Evolutionary conservation across 2,797 vertebrate species (phyloP).

Genomic region (Anguilla obscura): DNA sequence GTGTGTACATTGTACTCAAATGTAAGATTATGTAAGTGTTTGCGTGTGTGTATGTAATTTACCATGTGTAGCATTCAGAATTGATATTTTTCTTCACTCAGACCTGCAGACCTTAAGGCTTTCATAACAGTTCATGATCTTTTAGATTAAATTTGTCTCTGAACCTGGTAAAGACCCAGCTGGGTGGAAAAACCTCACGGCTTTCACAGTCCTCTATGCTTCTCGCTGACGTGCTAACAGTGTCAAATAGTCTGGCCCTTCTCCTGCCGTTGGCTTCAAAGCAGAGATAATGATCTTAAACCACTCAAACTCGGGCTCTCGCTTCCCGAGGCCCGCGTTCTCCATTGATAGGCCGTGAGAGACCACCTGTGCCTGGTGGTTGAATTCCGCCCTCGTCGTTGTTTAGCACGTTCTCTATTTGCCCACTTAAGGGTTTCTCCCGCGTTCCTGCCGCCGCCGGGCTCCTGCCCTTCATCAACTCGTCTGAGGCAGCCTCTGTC

Average conservation of each 20-base stretch:
- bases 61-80: not conserved
- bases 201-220: not conserved
- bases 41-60: not conserved
- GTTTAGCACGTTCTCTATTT: constrained; percentile 17
- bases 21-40: not conserved
- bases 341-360: not conserved
- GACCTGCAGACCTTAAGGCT: not conserved
- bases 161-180: not conserved
- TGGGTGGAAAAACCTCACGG: not conserved
- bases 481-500: not conserved
- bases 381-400: not conserved
- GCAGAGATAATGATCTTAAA: constrained; percentile 5
- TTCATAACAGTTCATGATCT: not conserved
- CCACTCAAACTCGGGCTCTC: not conserved
- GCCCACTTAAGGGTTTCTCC: constrained; percentile 15
- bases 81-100: not conserved
- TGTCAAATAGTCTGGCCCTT: not conserved
- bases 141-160: not conserved
- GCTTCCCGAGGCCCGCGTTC: not conserved
- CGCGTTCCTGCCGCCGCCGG: not conserved
- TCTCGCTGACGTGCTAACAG: not conserved
- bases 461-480: not conserved
- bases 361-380: not conserved
- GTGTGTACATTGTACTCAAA: not conserved
- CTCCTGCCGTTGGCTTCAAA: not conserved